Conservation (phyloP, 2,113 vertebrate genomes). For the Brienomyrus longianalis region DNA sequence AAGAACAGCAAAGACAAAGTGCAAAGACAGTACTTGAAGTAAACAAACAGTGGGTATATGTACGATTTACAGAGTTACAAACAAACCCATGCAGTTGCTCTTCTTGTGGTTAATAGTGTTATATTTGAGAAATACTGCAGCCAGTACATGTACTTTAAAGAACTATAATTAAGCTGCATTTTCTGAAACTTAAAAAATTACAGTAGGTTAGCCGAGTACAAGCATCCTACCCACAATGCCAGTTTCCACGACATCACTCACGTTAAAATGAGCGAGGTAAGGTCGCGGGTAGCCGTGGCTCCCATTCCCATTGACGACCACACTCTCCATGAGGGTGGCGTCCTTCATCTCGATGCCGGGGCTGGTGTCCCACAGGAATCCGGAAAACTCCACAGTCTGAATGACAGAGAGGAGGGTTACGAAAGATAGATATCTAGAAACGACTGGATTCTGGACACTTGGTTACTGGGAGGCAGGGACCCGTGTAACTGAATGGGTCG, state of each 20-base stretch:
- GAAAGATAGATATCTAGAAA: background rate
- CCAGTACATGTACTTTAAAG: background rate
- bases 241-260: constrained; percentile 39
- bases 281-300: constrained; percentile 53
- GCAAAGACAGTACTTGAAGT: background rate
- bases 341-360: constrained; percentile 78
- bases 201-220: background rate
- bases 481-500: background rate
- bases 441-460: background rate
- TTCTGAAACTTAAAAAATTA: background rate
- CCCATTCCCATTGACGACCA: constrained; percentile 69
- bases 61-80: too few species aligned
- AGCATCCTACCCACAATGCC: background rate
- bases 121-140: background rate
- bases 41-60: background rate
- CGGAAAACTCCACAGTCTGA: constrained; percentile 71
- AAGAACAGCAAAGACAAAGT: background rate
- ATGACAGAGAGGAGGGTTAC: constrained; percentile 19
- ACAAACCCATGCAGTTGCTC: background rate
- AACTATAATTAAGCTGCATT: background rate
- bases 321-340: constrained; percentile 50
- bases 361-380: constrained; percentile 83
- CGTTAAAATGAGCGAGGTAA: constrained; percentile 76
- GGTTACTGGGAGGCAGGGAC: background rate
- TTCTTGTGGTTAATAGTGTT: background rate